These are phyloP conservation scores for Mythimna lalbum DNA, from an alignment of 2,888 invertebrate species.

Conservation along the genomic window DNA sequence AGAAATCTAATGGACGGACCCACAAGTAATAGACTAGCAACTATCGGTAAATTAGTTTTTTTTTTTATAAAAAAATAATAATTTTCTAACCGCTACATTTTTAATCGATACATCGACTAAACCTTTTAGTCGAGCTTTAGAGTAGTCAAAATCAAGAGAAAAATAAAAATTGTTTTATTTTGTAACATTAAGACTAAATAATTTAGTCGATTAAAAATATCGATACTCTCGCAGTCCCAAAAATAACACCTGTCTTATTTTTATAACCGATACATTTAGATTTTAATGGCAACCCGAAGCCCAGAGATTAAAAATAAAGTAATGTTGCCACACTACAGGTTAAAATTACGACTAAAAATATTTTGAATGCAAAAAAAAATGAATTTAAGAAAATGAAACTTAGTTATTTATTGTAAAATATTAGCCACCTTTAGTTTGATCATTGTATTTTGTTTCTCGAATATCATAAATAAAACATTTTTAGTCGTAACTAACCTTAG, in stretches of 20 bases:
- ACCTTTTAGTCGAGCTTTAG: slow-evolving; percentile 49
- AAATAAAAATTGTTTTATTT: neutral
- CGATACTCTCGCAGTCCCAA: slow-evolving; percentile 53
- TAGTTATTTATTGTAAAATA: neutral
- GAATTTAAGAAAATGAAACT: neutral
- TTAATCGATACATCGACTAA: slow-evolving; percentile 57
- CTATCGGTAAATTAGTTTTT: slow-evolving; percentile 65
- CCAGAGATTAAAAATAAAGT: slow-evolving; percentile 71
- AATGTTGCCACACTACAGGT: slow-evolving; percentile 48
- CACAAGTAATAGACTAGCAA: slow-evolving; percentile 70
- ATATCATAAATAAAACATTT: neutral
- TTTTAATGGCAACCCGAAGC: slow-evolving; percentile 79
- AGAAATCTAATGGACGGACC: slow-evolving; percentile 71
- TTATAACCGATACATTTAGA: slow-evolving; percentile 62
- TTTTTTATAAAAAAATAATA: slow-evolving; percentile 44
- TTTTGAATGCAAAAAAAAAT: neutral
- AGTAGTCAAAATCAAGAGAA: slow-evolving; percentile 5
- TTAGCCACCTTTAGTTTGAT: neutral
- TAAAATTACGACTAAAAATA: slow-evolving; percentile 29
- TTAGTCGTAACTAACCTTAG: slow-evolving; percentile 19
- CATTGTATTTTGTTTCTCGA: neutral
- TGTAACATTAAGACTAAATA: slow-evolving; percentile 36
- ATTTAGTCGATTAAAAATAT: slow-evolving; percentile 51
- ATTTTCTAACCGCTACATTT: slow-evolving; percentile 49
- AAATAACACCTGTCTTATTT: slow-evolving; percentile 53